phyloP scores from a whole-genome alignment of 2,797 vertebrate genomes.

The Enteromius radiatus region DNA sequence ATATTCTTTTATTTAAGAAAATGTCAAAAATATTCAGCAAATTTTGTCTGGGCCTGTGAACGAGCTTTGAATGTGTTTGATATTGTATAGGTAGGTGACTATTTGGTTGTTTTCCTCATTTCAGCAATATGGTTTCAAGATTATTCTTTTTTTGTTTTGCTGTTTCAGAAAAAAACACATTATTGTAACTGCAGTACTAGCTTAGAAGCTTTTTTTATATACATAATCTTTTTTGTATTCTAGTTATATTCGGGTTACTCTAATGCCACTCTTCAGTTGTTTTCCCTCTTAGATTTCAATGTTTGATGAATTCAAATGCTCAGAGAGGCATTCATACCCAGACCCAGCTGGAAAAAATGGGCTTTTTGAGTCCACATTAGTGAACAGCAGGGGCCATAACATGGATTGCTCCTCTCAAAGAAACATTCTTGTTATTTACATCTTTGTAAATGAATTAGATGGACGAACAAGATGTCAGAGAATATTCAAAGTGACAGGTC shows the following conservation, averaged over 20 bases:
- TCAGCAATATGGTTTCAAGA: background rate
- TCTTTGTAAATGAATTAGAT: slow-evolving; percentile 9
- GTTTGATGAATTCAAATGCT: background rate
- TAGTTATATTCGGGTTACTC: background rate
- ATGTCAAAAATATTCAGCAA: background rate
- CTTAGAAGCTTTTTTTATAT: slow-evolving; percentile 22
- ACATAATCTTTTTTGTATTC: slow-evolving; percentile 11
- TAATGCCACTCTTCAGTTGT: background rate
- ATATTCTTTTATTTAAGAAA: background rate
- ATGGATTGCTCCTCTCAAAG: background rate
- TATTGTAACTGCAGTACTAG: slow-evolving; percentile 13
- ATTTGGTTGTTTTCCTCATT: background rate
- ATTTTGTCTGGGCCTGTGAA: background rate
- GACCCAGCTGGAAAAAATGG: background rate
- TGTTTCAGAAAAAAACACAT: background rate
- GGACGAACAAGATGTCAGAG: slow-evolving; percentile 29
- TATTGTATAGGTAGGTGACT: background rate
- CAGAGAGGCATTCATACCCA: background rate
- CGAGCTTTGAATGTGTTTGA: slow-evolving; percentile 36
- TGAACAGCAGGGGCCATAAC: slow-evolving; percentile 20
- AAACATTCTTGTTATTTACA: slow-evolving; percentile 28
- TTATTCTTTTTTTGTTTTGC: background rate
- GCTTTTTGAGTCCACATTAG: slow-evolving; percentile 6
- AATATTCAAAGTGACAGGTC: slow-evolving; percentile 50
- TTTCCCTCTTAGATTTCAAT: slow-evolving; percentile 4